Conservation (phyloP, 2,113 vertebrate species). For the Lucifuga dentata region DNA sequence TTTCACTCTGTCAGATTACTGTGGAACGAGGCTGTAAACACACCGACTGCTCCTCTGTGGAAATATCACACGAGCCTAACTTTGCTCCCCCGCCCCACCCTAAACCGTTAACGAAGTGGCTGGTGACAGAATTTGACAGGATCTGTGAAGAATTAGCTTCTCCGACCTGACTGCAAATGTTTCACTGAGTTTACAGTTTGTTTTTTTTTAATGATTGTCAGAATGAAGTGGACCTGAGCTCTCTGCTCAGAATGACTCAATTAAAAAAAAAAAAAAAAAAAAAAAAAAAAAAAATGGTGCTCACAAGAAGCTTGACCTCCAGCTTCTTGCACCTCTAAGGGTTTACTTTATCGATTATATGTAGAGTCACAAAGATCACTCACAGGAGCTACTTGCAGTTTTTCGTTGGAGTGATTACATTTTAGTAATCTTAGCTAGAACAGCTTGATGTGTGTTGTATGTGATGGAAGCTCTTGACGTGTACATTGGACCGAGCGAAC, state of each 20-base stretch:
- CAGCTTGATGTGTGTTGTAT: too few relatives aligned
- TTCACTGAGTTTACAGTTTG: constrained; percentile 31
- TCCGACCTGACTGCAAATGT: constrained; percentile 20
- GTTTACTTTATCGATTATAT: too few relatives aligned
- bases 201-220: constrained; percentile 33
- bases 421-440: not conserved
- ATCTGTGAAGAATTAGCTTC: constrained; percentile 6
- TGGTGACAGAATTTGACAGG: not conserved
- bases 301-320: not conserved
- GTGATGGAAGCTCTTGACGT: not conserved
- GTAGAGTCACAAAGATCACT: not conserved
- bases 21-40: not conserved
- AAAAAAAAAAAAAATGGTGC: not conserved
- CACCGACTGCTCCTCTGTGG: not conserved
- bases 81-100: constrained; percentile 1
- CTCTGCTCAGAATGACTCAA: constrained; percentile 8
- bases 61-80: not conserved
- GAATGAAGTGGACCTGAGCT: not conserved
- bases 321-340: not conserved
- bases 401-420: not conserved
- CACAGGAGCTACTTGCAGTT: not conserved
- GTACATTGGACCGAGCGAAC: constrained; percentile 5
- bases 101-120: not conserved
- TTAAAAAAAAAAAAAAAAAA: too few relatives aligned
- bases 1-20: constrained; percentile 31